Evolutionary conservation across 1,140 invertebrate species (phyloP).

Genomic region (Neoseiulus cucumeris): DNA sequence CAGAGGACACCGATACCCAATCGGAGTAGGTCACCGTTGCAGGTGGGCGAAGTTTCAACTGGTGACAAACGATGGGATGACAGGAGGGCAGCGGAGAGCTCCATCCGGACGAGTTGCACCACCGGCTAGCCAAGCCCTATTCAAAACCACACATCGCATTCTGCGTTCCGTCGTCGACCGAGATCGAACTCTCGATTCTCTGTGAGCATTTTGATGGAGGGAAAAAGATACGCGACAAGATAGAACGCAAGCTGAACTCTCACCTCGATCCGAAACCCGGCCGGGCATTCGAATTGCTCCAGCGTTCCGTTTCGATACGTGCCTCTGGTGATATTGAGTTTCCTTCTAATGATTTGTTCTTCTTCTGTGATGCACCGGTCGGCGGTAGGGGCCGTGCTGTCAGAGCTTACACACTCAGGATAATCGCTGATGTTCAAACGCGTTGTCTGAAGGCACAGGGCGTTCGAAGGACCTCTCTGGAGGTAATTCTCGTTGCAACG

Average conservation of each 20-base stretch:
- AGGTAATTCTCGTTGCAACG: neutral
- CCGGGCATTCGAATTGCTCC: neutral
- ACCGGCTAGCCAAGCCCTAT: neutral
- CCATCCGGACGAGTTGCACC: neutral
- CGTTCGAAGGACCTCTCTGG: neutral
- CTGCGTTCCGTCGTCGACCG: neutral
- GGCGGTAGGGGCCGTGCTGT: neutral
- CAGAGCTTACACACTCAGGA: neutral
- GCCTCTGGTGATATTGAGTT: neutral
- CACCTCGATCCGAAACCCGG: neutral
- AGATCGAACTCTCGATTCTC: too few species aligned
- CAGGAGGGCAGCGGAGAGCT: neutral
- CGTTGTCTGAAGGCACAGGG: neutral
- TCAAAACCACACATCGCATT: neutral
- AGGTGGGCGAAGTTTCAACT: neutral
- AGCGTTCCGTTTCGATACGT: neutral
- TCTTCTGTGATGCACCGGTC: neutral
- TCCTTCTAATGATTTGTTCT: neutral
- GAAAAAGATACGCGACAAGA: neutral
- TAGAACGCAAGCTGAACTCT: neutral
- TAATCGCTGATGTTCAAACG: constrained; percentile 1
- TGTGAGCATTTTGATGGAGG: too few species aligned
- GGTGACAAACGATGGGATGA: neutral
- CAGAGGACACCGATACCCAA: neutral
- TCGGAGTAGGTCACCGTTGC: neutral